Base-by-base conservation (phyloP, 1,140 invertebrate genomes). In the Microplitis demolitor region DNA sequence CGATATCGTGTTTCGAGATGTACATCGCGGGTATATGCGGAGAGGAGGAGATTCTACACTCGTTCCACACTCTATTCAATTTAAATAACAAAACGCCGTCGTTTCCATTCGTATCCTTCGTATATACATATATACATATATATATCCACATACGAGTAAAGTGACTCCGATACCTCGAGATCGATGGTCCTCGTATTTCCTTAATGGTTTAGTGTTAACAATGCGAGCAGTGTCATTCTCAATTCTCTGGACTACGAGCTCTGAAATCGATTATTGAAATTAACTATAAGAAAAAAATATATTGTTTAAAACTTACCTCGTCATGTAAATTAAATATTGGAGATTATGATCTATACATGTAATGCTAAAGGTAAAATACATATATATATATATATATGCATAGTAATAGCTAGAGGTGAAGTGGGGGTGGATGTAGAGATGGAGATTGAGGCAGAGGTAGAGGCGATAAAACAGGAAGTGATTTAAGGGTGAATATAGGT, bases 401-500 rank as follows among this genome's bases (percentile, higher is more conserved):
- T 54, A n/a, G 39, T 9, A 9, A 11, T 45, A 45, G 11, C 37
- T 5, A 9, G 37, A 1, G 4, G 37, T 1, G 9, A 9, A 5
- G 37, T 39, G 39, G 39, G 39, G 11, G 5, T 8, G 39, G 39
- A 11, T 2, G 37, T 9, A 39, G 37, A 45, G 39, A 11, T 45
- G 0, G 39, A 45, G 39, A 45, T 9, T 9, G 39, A 45, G 39
- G n/a, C 24, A 61, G 6, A 31, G 9, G 16, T 66, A 34, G 33
- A 68, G 35, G 50, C 50, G 35, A 68, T 50, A 66, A 68, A 58
- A 69, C 45, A 69, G 35, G 56, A 58, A 37, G 56, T 69, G 67
- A 61, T 69, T 69, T 58, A 34, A 45, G 39, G 54, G 67, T 69
- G 45, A 34, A 50, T 69, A 69, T 58, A 61, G 67, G 67, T 61